Evolutionary conservation across 2,888 invertebrate genomes (phyloP).

Genomic region (Sinotaia quadrata): DNA sequence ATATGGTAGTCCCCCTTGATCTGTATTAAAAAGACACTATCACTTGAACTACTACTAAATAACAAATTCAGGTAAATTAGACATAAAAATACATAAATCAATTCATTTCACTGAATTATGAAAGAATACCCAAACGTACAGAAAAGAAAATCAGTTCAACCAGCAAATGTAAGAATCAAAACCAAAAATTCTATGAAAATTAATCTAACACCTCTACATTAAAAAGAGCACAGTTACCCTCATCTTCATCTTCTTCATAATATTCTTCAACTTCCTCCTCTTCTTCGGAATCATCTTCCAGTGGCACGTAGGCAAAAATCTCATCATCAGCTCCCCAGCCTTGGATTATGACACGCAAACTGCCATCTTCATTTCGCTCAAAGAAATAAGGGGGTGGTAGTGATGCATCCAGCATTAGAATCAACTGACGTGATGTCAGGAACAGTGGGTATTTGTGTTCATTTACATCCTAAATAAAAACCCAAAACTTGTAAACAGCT

Average conservation of each 20-base stretch:
- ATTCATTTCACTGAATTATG: too few species aligned
- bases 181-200: too few species aligned
- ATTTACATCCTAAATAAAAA: conserved; percentile 29
- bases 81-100: too few species aligned
- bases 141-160: too few species aligned
- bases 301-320: conserved; percentile 35
- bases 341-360: conserved; percentile 29
- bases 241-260: conserved; percentile 38
- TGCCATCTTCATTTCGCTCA: conserved; percentile 56
- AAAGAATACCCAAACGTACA: too few species aligned
- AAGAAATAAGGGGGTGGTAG: conserved; percentile 56
- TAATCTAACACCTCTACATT: too few species aligned
- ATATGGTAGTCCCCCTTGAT: too few species aligned
- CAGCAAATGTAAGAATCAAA: too few species aligned
- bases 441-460: conserved; percentile 57
- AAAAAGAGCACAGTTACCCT: too few species aligned
- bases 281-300: conserved; percentile 35
- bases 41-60: too few species aligned
- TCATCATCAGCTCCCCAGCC: conserved; percentile 43
- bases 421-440: conserved; percentile 59
- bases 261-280: conserved; percentile 49
- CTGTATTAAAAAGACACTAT: too few species aligned
- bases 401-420: conserved; percentile 62
- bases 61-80: too few species aligned
- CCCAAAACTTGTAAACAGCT: neutral